Evolutionary conservation across 2,797 vertebrate species (phyloP), one percentile per base, ranked within the genome.

Genomic region (Cossypha heuglini): DNA sequence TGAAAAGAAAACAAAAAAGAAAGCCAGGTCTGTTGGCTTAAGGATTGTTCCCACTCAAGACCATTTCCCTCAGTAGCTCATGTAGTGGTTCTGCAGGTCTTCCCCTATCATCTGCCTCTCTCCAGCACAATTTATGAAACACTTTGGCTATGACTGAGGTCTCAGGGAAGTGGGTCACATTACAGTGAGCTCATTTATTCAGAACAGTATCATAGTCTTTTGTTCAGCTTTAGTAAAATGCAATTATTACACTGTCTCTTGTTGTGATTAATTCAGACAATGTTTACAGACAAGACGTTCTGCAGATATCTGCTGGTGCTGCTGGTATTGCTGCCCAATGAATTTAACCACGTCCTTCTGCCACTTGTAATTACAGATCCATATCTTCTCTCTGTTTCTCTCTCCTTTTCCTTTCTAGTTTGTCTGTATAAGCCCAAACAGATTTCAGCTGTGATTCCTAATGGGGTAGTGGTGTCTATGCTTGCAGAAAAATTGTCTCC

Each of bases 301-400:
- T 8, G 5, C 71, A 82, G 45, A 46, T 91, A 54, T 74, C 63
- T 82, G 42, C 24, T 72, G 15, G 46, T 84, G 63, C 48, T 92
- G n/a, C 72, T 76, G 21, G 35, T 78, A 59, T 46, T 95, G 38
- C 78, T 95, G 40, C 64, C 55, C 78, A 46, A 33, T 29, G 52
- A 92, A 94, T 82, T 92, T 69, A 87, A 86, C 51, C 40, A 59
- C 0, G 0, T 86, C 79, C 52, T 90, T 93, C 88, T 94, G 52
- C 59, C 59, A 46, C 40, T 67, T 93, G 71, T 88, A 96, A 94
- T 96, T 97, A 91, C 59, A 94, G 84, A 96, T 94, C 48, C 42
- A 4, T 92, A 95, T 93, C 94, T 38, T 13, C 35, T 37, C 35
- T 83, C 58, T 77, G 48, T 69, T 48, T 92, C n/a, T 81, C 45